Evolutionary conservation across 2,113 vertebrate genomes (phyloP), one percentile per base, ranked within the genome.

Genomic region (Sander lucioperca): DNA sequence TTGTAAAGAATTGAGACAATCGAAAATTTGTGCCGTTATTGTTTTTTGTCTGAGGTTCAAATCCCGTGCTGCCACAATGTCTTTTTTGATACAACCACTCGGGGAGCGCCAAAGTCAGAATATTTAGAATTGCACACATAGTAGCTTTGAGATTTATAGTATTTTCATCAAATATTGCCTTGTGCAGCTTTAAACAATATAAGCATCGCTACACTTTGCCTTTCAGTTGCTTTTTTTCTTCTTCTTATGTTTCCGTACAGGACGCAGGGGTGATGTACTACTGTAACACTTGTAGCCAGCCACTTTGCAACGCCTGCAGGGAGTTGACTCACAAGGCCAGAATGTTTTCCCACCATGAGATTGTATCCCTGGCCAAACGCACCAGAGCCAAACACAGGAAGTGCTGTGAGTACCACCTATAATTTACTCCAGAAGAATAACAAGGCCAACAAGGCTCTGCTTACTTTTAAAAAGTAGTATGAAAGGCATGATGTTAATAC

Each of bases 261-360:
- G 97, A 98, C 61, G 67, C 95, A 9, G 97, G 96, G 71, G 86
- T 96, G 93, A 97, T 97, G 93, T 97, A 95, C 88, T 99, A 96
- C 95, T 98, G 98, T 91, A 98, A 98, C 94, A 98, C 97, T 16
- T 98, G 97, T 18, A 95, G 93, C 90, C 98, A 99, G 93, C 97
- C 97, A 6, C 94, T 99, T 64, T 99, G 98, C 0, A 79, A 92
- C n/a, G 90, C 95, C 27, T 99, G 98, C 95, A 96, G 96, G 0
- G 97, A 99, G 33, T 94, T 96, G 79, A 98, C 98, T 1, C 98
- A 99, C 90, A 96, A 95, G 0, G 97, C 97, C 80, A 96, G 94
- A 89, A 97, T 99, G 97, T 99, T 99, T 61, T 78, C 97, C 73
- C 92, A 96, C 82, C 98, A 98, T 0, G 97, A 99, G 88, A 97